These are phyloP conservation scores for Halocaridina rubra DNA, from an alignment of 2,888 invertebrate genomes.

Conservation along the genomic window DNA sequence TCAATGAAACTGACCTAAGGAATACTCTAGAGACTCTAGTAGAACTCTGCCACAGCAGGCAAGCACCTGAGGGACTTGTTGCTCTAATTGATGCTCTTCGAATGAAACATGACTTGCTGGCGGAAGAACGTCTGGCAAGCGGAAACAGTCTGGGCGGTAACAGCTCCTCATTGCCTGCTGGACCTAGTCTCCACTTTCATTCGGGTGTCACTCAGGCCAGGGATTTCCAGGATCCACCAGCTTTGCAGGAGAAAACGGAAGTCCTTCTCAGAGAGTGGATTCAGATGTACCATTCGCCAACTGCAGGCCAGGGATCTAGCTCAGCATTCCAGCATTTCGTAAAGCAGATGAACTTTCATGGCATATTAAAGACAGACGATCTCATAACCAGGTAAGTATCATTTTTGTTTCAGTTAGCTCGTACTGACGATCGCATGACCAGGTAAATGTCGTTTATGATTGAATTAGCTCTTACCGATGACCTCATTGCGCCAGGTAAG, in stretches of 20 bases:
- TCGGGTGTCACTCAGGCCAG: slow-evolving; percentile 88
- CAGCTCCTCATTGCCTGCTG: slow-evolving; percentile 17
- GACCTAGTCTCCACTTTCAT: slow-evolving; percentile 90
- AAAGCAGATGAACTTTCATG: slow-evolving; percentile 93
- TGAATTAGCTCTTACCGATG: too few species aligned
- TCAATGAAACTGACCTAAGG: slow-evolving; percentile 86
- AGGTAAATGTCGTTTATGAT: too few species aligned
- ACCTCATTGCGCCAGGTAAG: too few species aligned
- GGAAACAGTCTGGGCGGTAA: slow-evolving; percentile 27
- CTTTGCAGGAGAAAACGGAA: slow-evolving; percentile 94
- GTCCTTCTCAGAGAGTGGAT: slow-evolving; percentile 95
- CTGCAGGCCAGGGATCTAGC: slow-evolving; percentile 82
- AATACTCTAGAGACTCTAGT: slow-evolving; percentile 88
- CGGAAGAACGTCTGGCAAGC: slow-evolving; percentile 37
- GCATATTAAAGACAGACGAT: slow-evolving; percentile 97
- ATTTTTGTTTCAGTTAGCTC: too few species aligned
- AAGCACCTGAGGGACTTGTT: slow-evolving; percentile 72
- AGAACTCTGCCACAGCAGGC: slow-evolving; percentile 53
- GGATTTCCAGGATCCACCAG: slow-evolving; percentile 93
- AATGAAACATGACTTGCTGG: slow-evolving; percentile 75
- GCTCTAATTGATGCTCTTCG: slow-evolving; percentile 85
- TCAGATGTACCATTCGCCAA: slow-evolving; percentile 83
- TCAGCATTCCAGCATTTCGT: slow-evolving; percentile 95
- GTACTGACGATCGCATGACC: too few species aligned
- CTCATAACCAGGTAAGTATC: slow-evolving; percentile 82